Conservation (phyloP, 64 coral and sea anemone species). For the Stylophora pistillata region DNA sequence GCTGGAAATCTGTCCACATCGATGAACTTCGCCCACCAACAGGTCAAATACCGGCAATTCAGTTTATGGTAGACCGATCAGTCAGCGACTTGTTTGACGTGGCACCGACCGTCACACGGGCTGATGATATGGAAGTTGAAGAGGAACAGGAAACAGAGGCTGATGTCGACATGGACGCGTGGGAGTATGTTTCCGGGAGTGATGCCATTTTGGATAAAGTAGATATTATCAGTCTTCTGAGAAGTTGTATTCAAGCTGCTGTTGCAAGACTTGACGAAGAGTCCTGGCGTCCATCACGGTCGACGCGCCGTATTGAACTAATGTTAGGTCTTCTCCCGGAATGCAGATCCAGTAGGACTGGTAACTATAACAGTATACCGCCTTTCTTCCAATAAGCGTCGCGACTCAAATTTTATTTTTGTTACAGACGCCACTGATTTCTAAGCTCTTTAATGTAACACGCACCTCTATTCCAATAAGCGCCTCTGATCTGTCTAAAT, state of each 20-base stretch:
- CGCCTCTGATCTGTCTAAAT: too few species aligned
- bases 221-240: conserved; percentile 45
- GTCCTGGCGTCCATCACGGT: conserved; percentile 28
- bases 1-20: conserved; percentile 43
- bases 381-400: neutral
- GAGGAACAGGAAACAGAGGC: conserved; percentile 10
- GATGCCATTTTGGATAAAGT: conserved; percentile 16
- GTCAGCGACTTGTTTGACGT: conserved; percentile 70
- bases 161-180: neutral
- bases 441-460: too few species aligned
- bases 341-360: conserved; percentile 14
- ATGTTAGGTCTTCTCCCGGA: conserved; percentile 70
- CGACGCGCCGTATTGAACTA: conserved; percentile 63
- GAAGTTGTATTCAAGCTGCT: conserved; percentile 78
- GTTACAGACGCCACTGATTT: too few species aligned
- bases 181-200: neutral
- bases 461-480: too few species aligned
- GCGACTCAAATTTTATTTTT: too few species aligned
- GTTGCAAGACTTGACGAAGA: conserved; percentile 74
- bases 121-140: conserved; percentile 46
- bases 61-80: conserved; percentile 63
- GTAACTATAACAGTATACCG: neutral
- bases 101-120: conserved; percentile 6
- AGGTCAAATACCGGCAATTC: conserved; percentile 69
- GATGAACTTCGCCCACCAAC: conserved; percentile 8